A percentile compares a stretch with the other conserved stretches of the same genome.
Conservation (phyloP, 2,888 invertebrate genomes). For the Galerucella nymphaeae region DNA sequence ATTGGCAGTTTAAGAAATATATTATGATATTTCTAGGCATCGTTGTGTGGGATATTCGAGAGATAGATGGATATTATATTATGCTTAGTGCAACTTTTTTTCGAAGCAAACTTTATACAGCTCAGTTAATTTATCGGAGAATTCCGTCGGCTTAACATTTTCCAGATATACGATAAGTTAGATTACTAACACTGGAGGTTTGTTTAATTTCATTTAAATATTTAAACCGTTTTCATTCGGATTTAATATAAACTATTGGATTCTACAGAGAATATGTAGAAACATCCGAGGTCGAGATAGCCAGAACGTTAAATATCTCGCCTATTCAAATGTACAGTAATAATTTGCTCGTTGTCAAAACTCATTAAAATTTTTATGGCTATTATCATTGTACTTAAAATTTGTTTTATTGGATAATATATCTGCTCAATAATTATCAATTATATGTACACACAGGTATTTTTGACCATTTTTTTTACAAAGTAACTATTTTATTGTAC, state of each 20-base stretch:
- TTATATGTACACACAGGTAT: background rate
- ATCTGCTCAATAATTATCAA: background rate
- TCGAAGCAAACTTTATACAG: conserved; percentile 10
- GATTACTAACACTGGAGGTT: background rate
- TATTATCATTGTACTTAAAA: background rate
- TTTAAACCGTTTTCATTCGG: background rate
- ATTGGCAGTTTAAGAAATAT: conserved; percentile 8
- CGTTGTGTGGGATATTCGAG: conserved; percentile 1
- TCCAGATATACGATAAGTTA: conserved; percentile 15
- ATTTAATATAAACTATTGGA: background rate
- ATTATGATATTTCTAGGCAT: conserved; percentile 17
- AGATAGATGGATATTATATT: background rate
- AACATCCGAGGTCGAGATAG: background rate
- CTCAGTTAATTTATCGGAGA: conserved; percentile 17
- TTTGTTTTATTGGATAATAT: background rate
- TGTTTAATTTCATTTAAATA: conserved; percentile 17
- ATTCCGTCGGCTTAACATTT: conserved; percentile 5
- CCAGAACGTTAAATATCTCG: too few relatives aligned
- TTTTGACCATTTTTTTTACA: too few relatives aligned
- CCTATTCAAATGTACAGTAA: background rate
- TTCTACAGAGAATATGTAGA: background rate
- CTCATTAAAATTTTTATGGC: background rate
- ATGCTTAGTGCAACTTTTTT: conserved; percentile 9
- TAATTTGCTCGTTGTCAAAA: background rate
- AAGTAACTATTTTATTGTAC: too few relatives aligned